Evolutionary conservation across 2,797 vertebrate species (phyloP).

Genomic region (Sebastes taczanowskii): DNA sequence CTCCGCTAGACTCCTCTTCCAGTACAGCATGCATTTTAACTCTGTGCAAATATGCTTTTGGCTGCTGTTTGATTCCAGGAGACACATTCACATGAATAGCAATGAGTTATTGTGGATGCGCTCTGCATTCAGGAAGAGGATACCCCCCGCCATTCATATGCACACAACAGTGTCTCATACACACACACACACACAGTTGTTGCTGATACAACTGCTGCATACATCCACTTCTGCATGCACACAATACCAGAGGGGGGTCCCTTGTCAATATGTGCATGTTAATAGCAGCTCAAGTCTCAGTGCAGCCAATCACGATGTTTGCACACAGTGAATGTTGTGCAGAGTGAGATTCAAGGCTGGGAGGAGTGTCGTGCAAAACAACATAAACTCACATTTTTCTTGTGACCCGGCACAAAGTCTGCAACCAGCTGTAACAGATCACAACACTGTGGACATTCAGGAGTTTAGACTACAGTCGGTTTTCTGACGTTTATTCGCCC

Average conservation of each 20-base stretch:
- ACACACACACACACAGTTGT: background rate
- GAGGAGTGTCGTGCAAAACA: background rate
- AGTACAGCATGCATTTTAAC: slow-evolving; percentile 28
- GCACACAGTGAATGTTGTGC: background rate
- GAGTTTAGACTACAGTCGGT: background rate
- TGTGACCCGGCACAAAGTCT: background rate
- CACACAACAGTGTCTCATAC: slow-evolving; percentile 11
- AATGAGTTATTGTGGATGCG: slow-evolving; percentile 52
- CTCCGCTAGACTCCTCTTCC: slow-evolving; percentile 11
- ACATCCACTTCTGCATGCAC: background rate
- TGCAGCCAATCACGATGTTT: background rate
- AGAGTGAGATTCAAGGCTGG: background rate
- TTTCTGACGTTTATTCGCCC: background rate
- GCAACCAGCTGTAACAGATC: background rate
- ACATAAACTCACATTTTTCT: background rate
- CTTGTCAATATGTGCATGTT: slow-evolving; percentile 25
- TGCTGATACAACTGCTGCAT: background rate
- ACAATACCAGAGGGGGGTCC: background rate
- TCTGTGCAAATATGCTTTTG: slow-evolving; percentile 61
- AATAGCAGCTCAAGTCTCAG: background rate
- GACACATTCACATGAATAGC: slow-evolving; percentile 61
- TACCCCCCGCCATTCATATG: slow-evolving; percentile 30
- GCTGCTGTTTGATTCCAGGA: slow-evolving; percentile 58
- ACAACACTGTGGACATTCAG: background rate
- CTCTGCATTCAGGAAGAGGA: slow-evolving; percentile 51